Conservation (phyloP, 2,888 invertebrate species). For the Agrenia bidenticulata region DNA sequence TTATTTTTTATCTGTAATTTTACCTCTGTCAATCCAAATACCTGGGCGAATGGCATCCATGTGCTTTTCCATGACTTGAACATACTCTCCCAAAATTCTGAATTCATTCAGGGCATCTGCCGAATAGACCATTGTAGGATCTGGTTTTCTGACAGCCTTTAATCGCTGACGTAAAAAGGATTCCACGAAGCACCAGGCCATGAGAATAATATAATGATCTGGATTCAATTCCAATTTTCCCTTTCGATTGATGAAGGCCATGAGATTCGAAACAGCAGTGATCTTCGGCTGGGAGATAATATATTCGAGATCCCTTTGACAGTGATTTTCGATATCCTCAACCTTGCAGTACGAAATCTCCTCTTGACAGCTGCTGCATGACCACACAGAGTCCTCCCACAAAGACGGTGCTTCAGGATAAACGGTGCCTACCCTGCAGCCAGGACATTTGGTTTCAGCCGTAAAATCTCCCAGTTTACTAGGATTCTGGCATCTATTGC, state of each 20-base stretch:
- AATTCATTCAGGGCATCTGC: constrained; percentile 38
- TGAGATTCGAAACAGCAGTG: constrained; percentile 18
- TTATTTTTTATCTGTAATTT: background rate
- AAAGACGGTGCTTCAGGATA: constrained; percentile 36
- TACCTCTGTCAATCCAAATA: constrained; percentile 49
- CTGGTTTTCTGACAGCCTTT: constrained; percentile 25
- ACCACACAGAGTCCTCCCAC: constrained; percentile 49
- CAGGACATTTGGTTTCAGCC: constrained; percentile 41
- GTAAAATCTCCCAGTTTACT: constrained; percentile 28
- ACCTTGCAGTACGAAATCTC: constrained; percentile 40
- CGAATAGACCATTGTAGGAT: constrained; percentile 25
- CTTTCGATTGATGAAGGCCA: constrained; percentile 31
- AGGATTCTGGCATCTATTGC: constrained; percentile 40
- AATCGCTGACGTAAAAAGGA: constrained; percentile 33
- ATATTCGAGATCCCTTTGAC: constrained; percentile 17
- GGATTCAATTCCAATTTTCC: constrained; percentile 34
- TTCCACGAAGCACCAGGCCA: constrained; percentile 48
- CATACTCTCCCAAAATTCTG: constrained; percentile 35
- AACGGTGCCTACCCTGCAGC: constrained; percentile 40
- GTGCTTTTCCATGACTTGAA: constrained; percentile 42
- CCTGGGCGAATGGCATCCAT: constrained; percentile 44
- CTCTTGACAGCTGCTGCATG: constrained; percentile 44
- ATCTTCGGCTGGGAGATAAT: constrained; percentile 13
- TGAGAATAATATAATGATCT: constrained; percentile 41
- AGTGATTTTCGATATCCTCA: constrained; percentile 22